Percentiles rank a stretch among this genome's conserved stretches.
Evolutionary conservation across 2,888 invertebrate species (phyloP).

Genomic region (Cerceris ruficornis): DNA sequence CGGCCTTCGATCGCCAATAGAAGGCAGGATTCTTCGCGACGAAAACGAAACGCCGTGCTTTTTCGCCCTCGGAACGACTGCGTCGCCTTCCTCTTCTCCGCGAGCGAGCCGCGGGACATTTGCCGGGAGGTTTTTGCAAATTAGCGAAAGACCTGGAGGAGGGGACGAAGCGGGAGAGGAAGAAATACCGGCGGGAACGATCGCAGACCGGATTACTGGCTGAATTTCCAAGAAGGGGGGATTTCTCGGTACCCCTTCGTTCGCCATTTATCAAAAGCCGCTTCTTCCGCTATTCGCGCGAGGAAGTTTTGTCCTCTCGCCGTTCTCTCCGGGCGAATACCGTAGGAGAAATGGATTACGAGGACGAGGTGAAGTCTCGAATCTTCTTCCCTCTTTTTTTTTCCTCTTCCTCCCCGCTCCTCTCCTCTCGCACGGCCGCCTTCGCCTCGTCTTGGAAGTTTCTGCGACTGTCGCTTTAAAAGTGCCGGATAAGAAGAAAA

Average conservation of each 20-base stretch:
- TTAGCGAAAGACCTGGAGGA: slow-evolving; percentile 10
- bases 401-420: background rate
- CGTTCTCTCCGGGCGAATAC: slow-evolving; percentile 33
- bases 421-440: slow-evolving; percentile 2
- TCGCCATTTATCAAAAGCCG: slow-evolving; percentile 59
- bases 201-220: slow-evolving; percentile 46
- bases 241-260: slow-evolving; percentile 16
- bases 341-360: slow-evolving; percentile 56
- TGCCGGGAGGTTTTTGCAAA: background rate
- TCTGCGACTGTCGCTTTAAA: slow-evolving; percentile 63
- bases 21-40: background rate
- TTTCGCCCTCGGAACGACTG: background rate
- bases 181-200: slow-evolving; percentile 28
- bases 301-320: slow-evolving; percentile 44
- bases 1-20: background rate
- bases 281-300: slow-evolving; percentile 22
- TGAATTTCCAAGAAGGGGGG: slow-evolving; percentile 31
- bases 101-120: background rate
- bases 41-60: slow-evolving; percentile 5
- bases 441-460: slow-evolving; percentile 46
- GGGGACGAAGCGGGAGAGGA: background rate
- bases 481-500: slow-evolving; percentile 67
- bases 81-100: background rate
- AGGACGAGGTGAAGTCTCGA: slow-evolving; percentile 37
- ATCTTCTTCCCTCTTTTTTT: slow-evolving; percentile 20